Evolutionary conservation across 2,888 invertebrate genomes (phyloP), one percentile per base, ranked within the genome.

Genomic region (Alcis repandata): DNA sequence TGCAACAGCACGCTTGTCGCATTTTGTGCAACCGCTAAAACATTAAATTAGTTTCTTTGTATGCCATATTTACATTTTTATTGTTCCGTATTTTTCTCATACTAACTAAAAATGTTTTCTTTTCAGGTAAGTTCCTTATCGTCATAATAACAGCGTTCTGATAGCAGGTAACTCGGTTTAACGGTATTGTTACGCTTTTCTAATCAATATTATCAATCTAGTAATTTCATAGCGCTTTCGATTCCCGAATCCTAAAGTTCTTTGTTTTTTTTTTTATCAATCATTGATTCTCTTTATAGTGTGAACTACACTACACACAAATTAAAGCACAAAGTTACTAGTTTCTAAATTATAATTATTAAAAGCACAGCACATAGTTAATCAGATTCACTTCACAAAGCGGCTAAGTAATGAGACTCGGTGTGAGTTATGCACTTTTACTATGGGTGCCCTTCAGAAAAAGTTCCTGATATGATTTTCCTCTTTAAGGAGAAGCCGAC

Each of bases 71-170:
- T 59, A 51, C 17, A 63, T 53, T 33, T 70, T 57, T 62, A 68
- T 15, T 19, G 27, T 22, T 36, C 56, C 67, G 63, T 68, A 54
- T 60, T 63, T 64, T 60, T 63, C 76, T 67, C 63, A 58, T 46
- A 32, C 52, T 59, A 63, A 67, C 38, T 71, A 65, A 73, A 59
- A 41, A 68, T 75, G 74, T 72, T 78, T 80, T 79, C 79, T 76
- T 72, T 89, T 80, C 88, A 91, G 90, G 90, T 90, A 90, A 90
- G 90, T 91, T 84, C 70, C 73, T 41, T 64, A 54, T 72, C 68
- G 74, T 71, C 71, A 69, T 72, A 63, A 63, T 78, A 70, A 72
- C 71, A 69, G 33, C 69, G 71, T 74, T 70, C 72, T 68, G 56
- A 49, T 59, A 56, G 52, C 69, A 69, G 70, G 69, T 76, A 71